Evolutionary conservation across 2,797 vertebrate genomes (phyloP).

Genomic region (Fistularia commersonii): DNA sequence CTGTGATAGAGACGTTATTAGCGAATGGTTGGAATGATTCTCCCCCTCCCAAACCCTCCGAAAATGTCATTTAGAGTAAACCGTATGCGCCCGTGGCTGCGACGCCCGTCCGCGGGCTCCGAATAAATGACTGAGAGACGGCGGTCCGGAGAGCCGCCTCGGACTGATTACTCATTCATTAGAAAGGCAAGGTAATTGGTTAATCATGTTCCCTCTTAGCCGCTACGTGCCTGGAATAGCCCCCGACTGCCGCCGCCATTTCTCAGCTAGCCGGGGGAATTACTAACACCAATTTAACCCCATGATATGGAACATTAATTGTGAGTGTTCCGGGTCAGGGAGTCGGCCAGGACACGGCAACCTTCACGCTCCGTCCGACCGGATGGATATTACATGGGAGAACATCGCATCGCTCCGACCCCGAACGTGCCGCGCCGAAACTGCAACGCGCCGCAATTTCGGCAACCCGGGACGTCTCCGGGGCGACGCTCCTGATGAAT

Average conservation of each 20-base stretch:
- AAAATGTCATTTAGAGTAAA: no score
- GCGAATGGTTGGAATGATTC: no score
- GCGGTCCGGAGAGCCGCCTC: slow-evolving; percentile 55
- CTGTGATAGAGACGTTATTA: no score
- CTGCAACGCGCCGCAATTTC: slow-evolving; percentile 62
- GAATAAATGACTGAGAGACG: no score
- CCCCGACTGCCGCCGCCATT: slow-evolving; percentile 18
- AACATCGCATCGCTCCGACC: slow-evolving; percentile 37
- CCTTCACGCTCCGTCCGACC: slow-evolving; percentile 61
- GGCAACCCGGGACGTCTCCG: slow-evolving; percentile 61
- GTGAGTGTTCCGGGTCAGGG: slow-evolving; percentile 67
- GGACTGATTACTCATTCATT: slow-evolving; percentile 67
- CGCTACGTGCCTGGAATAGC: slow-evolving; percentile 56
- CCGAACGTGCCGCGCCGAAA: slow-evolving; percentile 34
- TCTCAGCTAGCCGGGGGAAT: slow-evolving; percentile 59
- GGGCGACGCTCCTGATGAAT: slow-evolving; percentile 72
- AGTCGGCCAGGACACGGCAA: slow-evolving; percentile 65
- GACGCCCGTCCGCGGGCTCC: no score
- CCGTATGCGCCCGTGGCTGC: no score
- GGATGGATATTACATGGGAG: slow-evolving; percentile 56
- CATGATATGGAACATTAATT: slow-evolving; percentile 70
- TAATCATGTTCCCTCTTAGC: slow-evolving; percentile 65
- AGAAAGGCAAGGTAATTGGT: slow-evolving; percentile 66
- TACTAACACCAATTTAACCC: slow-evolving; percentile 69
- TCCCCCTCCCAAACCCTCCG: no score